Conservation (phyloP, 2,797 vertebrate species). For the Caiman crocodilus region DNA sequence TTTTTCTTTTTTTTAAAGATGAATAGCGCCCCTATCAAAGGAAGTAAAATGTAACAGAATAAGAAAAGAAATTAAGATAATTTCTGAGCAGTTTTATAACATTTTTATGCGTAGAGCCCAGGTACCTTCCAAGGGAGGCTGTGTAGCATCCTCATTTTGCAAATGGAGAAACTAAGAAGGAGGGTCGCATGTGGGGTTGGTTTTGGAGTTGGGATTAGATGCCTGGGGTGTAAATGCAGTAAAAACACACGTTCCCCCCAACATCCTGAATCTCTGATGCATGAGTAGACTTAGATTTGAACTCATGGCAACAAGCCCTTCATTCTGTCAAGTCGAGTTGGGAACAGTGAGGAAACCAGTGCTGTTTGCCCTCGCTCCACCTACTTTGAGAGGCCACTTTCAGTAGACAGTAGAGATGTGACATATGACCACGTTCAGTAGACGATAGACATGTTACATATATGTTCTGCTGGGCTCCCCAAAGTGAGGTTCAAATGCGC, state of each 20-base stretch:
- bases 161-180: neutral
- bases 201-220: neutral
- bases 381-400: neutral
- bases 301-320: neutral
- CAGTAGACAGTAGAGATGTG: neutral
- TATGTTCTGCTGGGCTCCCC: neutral
- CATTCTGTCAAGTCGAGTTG: neutral
- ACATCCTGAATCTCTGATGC: neutral
- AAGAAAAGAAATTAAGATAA: too few relatives aligned
- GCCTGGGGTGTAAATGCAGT: neutral
- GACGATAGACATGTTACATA: neutral
- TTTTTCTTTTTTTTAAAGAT: neutral
- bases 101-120: too few relatives aligned
- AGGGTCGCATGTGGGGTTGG: neutral
- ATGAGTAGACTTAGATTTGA: neutral
- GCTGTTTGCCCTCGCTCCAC: rapidly evolving
- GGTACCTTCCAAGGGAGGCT: too few relatives aligned
- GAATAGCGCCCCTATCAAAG: neutral
- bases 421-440: neutral
- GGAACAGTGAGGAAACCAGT: neutral
- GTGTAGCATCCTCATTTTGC: neutral
- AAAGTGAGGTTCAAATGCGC: neutral
- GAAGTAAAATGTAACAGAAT: neutral
- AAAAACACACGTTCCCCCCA: neutral
- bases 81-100: too few relatives aligned